phyloP scores from a whole-genome alignment of 1,140 invertebrate species.

The Drosophila lacteicornis region DNA sequence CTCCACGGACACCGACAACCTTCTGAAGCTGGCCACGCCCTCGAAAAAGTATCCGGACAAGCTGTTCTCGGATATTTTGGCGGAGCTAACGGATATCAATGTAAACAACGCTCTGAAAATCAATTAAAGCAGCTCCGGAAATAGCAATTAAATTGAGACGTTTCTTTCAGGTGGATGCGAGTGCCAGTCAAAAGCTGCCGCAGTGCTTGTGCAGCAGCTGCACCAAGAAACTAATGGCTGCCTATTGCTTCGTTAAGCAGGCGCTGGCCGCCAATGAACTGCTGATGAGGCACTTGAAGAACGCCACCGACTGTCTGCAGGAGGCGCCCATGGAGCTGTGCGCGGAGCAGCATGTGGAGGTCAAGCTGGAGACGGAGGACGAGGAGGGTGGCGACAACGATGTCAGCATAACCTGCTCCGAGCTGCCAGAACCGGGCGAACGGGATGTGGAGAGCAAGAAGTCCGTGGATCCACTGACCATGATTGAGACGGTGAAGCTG shows the following conservation, averaged over 20 bases:
- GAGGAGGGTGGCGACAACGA: slow-evolving; percentile 55
- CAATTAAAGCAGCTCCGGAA: background rate
- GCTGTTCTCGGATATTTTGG: slow-evolving; percentile 60
- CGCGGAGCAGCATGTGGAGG: slow-evolving; percentile 71
- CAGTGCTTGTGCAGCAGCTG: slow-evolving; percentile 62
- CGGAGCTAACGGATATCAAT: slow-evolving; percentile 66
- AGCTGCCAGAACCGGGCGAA: slow-evolving; percentile 43
- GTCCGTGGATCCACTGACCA: slow-evolving; percentile 58
- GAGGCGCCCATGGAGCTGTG: slow-evolving; percentile 71
- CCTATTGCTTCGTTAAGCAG: slow-evolving; percentile 71
- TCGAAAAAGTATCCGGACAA: slow-evolving; percentile 73
- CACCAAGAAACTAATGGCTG: slow-evolving; percentile 53
- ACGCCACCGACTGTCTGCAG: slow-evolving; percentile 55
- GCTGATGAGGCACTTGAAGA: slow-evolving; percentile 54
- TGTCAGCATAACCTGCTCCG: slow-evolving; percentile 57
- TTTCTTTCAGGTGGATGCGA: slow-evolving; percentile 33
- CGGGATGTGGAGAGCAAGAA: slow-evolving; percentile 49
- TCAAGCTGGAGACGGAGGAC: slow-evolving; percentile 69
- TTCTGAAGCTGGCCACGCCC: slow-evolving; percentile 54
- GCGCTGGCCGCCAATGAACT: slow-evolving; percentile 58
- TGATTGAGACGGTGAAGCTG: slow-evolving; percentile 63
- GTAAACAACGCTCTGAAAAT: slow-evolving; percentile 26
- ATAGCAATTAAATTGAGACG: background rate
- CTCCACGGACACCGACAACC: slow-evolving; percentile 63
- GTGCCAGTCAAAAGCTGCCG: slow-evolving; percentile 39